A percentile compares a stretch with the other conserved stretches of the same genome.
Evolutionary conservation across 2,113 vertebrate species (phyloP).

Genomic region (Thalassoma bifasciatum): DNA sequence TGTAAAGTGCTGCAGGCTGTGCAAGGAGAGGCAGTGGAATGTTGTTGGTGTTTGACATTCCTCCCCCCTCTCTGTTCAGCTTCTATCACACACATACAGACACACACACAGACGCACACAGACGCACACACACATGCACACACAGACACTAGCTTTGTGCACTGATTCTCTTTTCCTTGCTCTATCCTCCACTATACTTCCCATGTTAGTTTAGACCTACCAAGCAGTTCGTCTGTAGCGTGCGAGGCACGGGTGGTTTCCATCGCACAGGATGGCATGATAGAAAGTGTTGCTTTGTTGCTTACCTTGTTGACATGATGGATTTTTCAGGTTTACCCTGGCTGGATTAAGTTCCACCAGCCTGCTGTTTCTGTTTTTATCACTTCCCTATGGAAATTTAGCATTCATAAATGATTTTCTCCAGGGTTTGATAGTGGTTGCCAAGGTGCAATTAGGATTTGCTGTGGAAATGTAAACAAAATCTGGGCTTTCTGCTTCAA

Average conservation of each 20-base stretch:
- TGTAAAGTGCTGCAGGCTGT: slow-evolving; percentile 78
- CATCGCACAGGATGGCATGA: not conserved
- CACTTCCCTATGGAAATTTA: not conserved
- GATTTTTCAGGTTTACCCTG: not conserved
- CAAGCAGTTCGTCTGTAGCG: not conserved
- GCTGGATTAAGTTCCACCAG: not conserved
- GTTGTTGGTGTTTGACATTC: slow-evolving; percentile 87
- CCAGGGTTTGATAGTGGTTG: too few relatives aligned
- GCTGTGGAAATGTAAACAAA: not conserved
- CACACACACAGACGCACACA: slow-evolving; percentile 1
- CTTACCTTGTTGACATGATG: not conserved
- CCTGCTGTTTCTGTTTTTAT: not conserved
- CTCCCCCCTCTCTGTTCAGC: slow-evolving; percentile 59
- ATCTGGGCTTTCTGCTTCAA: too few relatives aligned
- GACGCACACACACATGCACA: slow-evolving; percentile 18
- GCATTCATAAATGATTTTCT: not conserved
- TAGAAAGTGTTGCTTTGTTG: slow-evolving; percentile 15
- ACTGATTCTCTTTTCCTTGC: slow-evolving; percentile 18
- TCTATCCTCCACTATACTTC: slow-evolving; percentile 2
- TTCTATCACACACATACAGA: slow-evolving; percentile 18
- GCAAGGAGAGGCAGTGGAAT: slow-evolving; percentile 83
- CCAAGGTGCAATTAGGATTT: too few relatives aligned
- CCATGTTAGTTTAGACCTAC: not conserved
- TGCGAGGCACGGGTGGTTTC: not conserved
- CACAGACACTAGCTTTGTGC: not conserved